Conservation (phyloP, 2,888 invertebrate genomes). For the Lasioglossum villosulum region DNA sequence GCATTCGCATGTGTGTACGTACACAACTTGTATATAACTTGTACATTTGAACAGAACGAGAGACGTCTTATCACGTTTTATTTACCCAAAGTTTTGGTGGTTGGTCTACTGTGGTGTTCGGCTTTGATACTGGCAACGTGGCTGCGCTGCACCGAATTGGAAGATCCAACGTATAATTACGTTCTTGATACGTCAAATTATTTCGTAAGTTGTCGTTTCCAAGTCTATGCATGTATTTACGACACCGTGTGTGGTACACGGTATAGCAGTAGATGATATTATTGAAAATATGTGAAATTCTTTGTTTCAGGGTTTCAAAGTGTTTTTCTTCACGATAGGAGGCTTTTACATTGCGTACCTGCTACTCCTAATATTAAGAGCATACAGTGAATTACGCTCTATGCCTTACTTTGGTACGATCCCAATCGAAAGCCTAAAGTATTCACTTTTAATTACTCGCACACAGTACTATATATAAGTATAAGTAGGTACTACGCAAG, state of each 20-base stretch:
- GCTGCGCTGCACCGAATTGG: constrained; percentile 94
- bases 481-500: too few relatives aligned
- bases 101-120: constrained; percentile 94
- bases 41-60: constrained; percentile 90
- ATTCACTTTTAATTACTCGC: neutral
- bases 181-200: constrained; percentile 93
- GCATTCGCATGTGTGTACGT: neutral
- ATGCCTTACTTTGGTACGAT: constrained; percentile 98
- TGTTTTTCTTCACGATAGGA: constrained; percentile 95
- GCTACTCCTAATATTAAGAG: constrained; percentile 92
- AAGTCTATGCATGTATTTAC: neutral
- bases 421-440: neutral
- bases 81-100: constrained; percentile 94
- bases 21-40: neutral
- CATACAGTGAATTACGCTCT: constrained; percentile 96
- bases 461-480: too few relatives aligned
- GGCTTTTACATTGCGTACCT: constrained; percentile 94
- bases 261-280: neutral
- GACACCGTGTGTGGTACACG: neutral
- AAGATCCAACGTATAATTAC: constrained; percentile 97
- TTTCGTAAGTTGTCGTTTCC: constrained; percentile 87
- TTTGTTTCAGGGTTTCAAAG: constrained; percentile 91
- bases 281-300: neutral
- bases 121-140: constrained; percentile 94
- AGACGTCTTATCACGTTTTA: constrained; percentile 94